Percentiles rank a stretch among this genome's conserved stretches.
Evolutionary conservation across 2,888 invertebrate genomes (phyloP).

Genomic region (Fabriciana adippe): DNA sequence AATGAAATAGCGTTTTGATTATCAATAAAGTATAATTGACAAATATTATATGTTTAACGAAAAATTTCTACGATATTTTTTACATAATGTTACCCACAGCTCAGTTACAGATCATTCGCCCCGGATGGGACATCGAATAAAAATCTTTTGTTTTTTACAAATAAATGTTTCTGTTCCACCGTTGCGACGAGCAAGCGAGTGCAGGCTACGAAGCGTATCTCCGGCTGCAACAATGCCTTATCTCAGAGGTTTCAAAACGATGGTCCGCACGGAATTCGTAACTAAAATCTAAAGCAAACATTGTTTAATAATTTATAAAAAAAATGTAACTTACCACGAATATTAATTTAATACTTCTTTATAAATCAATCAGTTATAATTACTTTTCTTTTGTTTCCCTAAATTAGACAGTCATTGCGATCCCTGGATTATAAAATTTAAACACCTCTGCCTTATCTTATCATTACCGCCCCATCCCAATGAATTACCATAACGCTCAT

Average conservation of each 20-base stretch:
- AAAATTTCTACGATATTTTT: not conserved
- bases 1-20: too few species aligned
- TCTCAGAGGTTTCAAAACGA: constrained; percentile 47
- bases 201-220: constrained; percentile 60
- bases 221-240: constrained; percentile 72
- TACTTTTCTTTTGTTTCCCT: not conserved
- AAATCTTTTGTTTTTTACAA: constrained; percentile 27
- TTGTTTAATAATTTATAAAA: too few species aligned
- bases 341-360: too few species aligned
- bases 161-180: constrained; percentile 35
- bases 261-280: not conserved
- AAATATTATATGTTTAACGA: not conserved
- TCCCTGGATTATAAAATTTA: not conserved
- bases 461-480: constrained; percentile 71
- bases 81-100: not conserved
- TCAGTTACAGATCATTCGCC: constrained; percentile 3
- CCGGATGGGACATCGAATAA: constrained; percentile 26
- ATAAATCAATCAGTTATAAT: too few species aligned
- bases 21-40: not conserved
- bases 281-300: not conserved
- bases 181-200: constrained; percentile 33
- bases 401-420: not conserved
- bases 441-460: constrained; percentile 60
- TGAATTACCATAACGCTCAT: constrained; percentile 79
- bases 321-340: too few species aligned